A percentile compares a stretch with the other conserved stretches of the same genome.
These are phyloP conservation scores for Seira musarum DNA, from an alignment of 2,888 invertebrate species.

Conservation along the genomic window DNA sequence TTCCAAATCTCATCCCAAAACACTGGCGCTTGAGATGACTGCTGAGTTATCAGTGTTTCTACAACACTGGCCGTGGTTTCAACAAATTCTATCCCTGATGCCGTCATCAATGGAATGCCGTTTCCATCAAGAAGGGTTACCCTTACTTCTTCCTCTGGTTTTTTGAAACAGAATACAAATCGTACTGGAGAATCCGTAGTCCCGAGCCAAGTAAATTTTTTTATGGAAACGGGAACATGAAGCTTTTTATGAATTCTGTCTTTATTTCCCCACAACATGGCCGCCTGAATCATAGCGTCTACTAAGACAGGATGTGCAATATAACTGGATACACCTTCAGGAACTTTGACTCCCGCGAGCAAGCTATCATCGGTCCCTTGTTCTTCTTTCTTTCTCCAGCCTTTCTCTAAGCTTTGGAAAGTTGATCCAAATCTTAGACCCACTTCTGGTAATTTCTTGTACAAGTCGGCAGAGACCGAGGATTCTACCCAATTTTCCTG, in stretches of 20 bases:
- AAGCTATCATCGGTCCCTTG: background rate
- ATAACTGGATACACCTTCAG: conserved; percentile 9
- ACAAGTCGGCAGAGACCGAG: background rate
- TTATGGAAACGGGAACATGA: conserved; percentile 21
- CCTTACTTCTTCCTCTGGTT: background rate
- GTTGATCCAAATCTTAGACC: conserved; percentile 41
- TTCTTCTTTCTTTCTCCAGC: conserved; percentile 32
- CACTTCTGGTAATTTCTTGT: conserved; percentile 35
- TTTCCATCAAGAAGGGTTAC: background rate
- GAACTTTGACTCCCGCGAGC: conserved; percentile 9
- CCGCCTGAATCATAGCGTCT: conserved; percentile 39
- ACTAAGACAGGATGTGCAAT: conserved; percentile 50
- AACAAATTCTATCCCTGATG: conserved; percentile 13
- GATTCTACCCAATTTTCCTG: conserved; percentile 27
- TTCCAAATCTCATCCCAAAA: conserved; percentile 47
- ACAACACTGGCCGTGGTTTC: conserved; percentile 32
- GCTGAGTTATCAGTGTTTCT: background rate
- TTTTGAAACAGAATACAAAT: background rate
- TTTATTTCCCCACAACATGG: conserved; percentile 14
- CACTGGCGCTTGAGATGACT: conserved; percentile 17
- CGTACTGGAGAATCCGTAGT: background rate
- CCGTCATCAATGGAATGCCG: background rate
- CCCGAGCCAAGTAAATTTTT: conserved; percentile 28
- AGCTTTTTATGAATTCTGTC: conserved; percentile 6
- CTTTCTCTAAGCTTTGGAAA: conserved; percentile 17